Evolutionary conservation across 2,797 vertebrate genomes (phyloP).

Genomic region (Clarias laeviceps): DNA sequence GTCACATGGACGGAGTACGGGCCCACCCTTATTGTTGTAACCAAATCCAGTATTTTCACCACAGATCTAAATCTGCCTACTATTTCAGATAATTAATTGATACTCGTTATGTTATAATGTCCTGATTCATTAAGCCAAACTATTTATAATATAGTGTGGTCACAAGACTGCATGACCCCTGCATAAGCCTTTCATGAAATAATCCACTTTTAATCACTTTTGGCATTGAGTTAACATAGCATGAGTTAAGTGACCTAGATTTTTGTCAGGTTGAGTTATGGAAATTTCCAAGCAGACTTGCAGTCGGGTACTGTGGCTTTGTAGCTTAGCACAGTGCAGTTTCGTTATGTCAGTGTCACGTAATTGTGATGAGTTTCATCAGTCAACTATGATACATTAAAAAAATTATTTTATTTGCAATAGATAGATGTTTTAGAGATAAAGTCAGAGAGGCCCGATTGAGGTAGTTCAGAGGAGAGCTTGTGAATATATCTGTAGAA

Average conservation of each 20-base stretch:
- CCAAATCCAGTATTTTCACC: conserved; percentile 29
- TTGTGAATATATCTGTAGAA: too few species aligned
- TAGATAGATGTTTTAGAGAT: background rate
- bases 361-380: background rate
- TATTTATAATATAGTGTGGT: background rate
- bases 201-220: background rate
- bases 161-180: background rate
- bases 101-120: background rate
- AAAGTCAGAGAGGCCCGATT: too few species aligned
- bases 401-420: background rate
- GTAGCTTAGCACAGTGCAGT: background rate
- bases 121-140: background rate
- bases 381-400: background rate
- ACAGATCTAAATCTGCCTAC: background rate
- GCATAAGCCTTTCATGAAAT: background rate
- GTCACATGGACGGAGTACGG: conserved; percentile 21
- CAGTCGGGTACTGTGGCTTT: background rate
- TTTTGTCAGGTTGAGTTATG: background rate
- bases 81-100: background rate
- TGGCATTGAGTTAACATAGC: background rate
- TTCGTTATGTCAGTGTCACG: background rate
- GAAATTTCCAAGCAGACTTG: background rate
- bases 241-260: background rate
- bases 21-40: conserved; percentile 34
- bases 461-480: too few species aligned